Percentiles rank a stretch among this genome's conserved stretches.
These are phyloP conservation scores for Sphaerophoria taeniata DNA, from an alignment of 2,888 invertebrate genomes.

Conservation along the genomic window DNA sequence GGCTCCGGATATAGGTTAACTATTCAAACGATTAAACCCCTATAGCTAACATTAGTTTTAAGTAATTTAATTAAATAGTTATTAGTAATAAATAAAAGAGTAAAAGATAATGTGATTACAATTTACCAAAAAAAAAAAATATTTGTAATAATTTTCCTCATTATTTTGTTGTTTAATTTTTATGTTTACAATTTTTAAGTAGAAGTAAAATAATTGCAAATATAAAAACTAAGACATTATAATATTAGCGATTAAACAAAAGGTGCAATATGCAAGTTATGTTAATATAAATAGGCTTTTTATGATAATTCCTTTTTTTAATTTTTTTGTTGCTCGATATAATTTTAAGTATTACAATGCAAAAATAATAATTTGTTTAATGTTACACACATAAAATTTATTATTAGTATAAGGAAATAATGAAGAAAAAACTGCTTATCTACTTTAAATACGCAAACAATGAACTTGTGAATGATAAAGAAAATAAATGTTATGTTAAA, in stretches of 20 bases:
- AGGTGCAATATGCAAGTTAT: slow-evolving; percentile 65
- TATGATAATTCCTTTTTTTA: slow-evolving; percentile 4
- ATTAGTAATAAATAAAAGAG: slow-evolving; percentile 50
- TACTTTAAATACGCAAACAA: slow-evolving; percentile 73
- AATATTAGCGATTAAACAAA: slow-evolving; percentile 36
- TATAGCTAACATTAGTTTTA: slow-evolving; percentile 67
- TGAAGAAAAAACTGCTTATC: slow-evolving; percentile 50
- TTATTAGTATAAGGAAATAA: slow-evolving; percentile 59
- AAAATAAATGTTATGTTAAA: slow-evolving; percentile 74
- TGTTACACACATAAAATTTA: slow-evolving; percentile 64
- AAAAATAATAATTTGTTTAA: slow-evolving; percentile 53
- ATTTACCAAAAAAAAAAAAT: slow-evolving; percentile 38
- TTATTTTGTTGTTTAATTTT: background rate
- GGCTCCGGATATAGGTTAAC: slow-evolving; percentile 69
- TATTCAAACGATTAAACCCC: slow-evolving; percentile 55
- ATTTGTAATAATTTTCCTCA: slow-evolving; percentile 55
- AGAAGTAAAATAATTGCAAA: slow-evolving; percentile 1
- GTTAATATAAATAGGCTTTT: slow-evolving; percentile 30
- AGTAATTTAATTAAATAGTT: slow-evolving; percentile 68
- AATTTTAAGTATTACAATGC: slow-evolving; percentile 48
- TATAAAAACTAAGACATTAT: background rate
- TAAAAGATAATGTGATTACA: slow-evolving; percentile 71
- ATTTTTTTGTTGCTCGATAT: slow-evolving; percentile 27
- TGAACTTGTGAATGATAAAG: slow-evolving; percentile 61
- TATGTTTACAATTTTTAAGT: slow-evolving; percentile 1